Percentiles rank a stretch among this genome's conserved stretches.
phyloP scores from a whole-genome alignment of 2,113 vertebrate species.

The Puffinus mauretanicus region DNA sequence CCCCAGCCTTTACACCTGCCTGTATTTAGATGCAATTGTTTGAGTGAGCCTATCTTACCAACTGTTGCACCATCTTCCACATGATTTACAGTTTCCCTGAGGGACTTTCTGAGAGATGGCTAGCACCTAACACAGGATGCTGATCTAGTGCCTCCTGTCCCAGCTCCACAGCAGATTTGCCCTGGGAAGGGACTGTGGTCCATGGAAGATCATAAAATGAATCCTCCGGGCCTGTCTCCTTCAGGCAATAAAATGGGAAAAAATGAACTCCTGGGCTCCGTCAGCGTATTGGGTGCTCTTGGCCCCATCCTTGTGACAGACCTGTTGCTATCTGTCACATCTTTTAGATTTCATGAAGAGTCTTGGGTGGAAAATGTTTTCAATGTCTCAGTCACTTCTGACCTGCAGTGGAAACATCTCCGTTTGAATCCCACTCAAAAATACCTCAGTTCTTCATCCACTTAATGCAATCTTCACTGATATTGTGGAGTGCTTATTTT shows the following conservation, averaged over 20 bases:
- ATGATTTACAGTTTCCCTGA: background rate
- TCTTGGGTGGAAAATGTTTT: background rate
- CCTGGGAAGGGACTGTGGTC: background rate
- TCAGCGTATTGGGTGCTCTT: background rate
- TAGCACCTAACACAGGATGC: background rate
- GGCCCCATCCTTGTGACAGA: background rate
- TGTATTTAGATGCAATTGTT: background rate
- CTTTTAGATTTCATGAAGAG: background rate
- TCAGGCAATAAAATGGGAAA: background rate
- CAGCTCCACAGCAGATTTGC: background rate
- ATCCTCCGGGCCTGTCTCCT: background rate
- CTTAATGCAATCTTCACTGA: background rate
- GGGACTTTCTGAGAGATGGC: background rate
- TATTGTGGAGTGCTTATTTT: background rate
- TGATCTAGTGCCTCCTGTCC: background rate
- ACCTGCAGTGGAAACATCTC: background rate
- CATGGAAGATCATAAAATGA: background rate
- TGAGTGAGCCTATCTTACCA: background rate
- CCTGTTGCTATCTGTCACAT: background rate
- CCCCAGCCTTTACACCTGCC: background rate
- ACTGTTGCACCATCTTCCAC: background rate
- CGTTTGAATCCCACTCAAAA: background rate
- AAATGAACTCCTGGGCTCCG: rapidly evolving
- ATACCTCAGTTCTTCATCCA: background rate
- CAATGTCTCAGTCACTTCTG: background rate